Percentiles rank a stretch among this genome's conserved stretches.
phyloP scores from a whole-genome alignment of 2,113 vertebrate species.

The Misgurnus anguillicaudatus region DNA sequence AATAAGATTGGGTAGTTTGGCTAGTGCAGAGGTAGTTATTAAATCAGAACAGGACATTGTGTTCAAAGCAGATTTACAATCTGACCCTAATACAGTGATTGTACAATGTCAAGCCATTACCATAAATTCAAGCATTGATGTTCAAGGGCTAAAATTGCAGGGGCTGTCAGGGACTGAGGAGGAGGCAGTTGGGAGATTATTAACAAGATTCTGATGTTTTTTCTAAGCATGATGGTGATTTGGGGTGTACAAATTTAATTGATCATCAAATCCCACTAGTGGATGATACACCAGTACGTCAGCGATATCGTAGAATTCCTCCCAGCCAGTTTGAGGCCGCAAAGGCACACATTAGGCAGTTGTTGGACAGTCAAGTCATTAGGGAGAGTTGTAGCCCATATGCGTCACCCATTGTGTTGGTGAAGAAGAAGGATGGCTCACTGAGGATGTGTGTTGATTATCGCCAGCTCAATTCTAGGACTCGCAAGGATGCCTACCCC shows the following conservation, averaged over 20 bases:
- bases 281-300: neutral
- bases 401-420: neutral
- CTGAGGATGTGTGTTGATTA: slow-evolving; percentile 16
- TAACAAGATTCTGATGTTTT: neutral
- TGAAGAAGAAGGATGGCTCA: slow-evolving; percentile 22
- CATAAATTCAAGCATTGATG: neutral
- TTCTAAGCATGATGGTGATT: neutral
- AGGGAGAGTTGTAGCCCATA: slow-evolving; percentile 19
- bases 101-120: neutral
- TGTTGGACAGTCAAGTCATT: too few relatives aligned
- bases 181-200: neutral
- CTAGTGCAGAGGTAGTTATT: neutral
- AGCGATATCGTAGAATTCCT: neutral
- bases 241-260: slow-evolving; percentile 7
- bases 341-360: neutral
- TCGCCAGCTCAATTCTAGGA: neutral
- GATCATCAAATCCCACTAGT: neutral
- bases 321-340: neutral
- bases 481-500: slow-evolving; percentile 16
- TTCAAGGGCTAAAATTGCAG: neutral
- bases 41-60: neutral
- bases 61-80: neutral
- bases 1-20: neutral
- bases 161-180: neutral
- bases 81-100: neutral